These are phyloP conservation scores for Falcunculus frontatus DNA, from an alignment of 2,113 vertebrate genomes.

Conservation along the genomic window DNA sequence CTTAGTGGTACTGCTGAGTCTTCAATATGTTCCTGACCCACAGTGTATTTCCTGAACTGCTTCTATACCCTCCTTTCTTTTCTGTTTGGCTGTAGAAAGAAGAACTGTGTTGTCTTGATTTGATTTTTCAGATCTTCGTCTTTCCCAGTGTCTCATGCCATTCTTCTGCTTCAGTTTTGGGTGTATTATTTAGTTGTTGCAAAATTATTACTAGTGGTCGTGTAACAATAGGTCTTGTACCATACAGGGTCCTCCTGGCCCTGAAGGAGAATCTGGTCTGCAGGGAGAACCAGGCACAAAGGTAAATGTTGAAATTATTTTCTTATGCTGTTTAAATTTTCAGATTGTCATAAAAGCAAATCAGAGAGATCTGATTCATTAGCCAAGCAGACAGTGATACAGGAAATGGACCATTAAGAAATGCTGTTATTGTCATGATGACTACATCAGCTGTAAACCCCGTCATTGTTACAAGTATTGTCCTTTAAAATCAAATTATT, in stretches of 20 bases:
- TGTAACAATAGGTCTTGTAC: background rate
- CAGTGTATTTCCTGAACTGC: background rate
- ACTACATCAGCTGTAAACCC: background rate
- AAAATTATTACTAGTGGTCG: background rate
- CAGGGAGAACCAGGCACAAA: slow-evolving; percentile 86
- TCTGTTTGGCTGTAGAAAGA: background rate
- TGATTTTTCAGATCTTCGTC: background rate
- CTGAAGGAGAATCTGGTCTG: slow-evolving; percentile 86
- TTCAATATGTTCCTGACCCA: background rate
- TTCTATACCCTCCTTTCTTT: background rate
- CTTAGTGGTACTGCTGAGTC: background rate
- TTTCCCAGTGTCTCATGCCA: background rate
- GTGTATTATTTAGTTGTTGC: background rate
- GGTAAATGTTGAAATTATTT: slow-evolving; percentile 66
- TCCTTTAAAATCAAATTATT: background rate
- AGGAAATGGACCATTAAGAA: background rate
- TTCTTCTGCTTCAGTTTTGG: background rate
- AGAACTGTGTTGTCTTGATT: background rate
- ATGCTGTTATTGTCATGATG: background rate
- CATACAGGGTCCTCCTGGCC: slow-evolving; percentile 83
- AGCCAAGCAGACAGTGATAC: background rate
- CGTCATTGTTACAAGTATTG: background rate
- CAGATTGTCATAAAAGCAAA: background rate
- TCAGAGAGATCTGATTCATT: background rate
- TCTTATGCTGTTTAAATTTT: background rate